Percentiles rank a stretch among this genome's conserved stretches.
phyloP scores from a whole-genome alignment of 2,888 invertebrate species.

The Malacosoma neustria region DNA sequence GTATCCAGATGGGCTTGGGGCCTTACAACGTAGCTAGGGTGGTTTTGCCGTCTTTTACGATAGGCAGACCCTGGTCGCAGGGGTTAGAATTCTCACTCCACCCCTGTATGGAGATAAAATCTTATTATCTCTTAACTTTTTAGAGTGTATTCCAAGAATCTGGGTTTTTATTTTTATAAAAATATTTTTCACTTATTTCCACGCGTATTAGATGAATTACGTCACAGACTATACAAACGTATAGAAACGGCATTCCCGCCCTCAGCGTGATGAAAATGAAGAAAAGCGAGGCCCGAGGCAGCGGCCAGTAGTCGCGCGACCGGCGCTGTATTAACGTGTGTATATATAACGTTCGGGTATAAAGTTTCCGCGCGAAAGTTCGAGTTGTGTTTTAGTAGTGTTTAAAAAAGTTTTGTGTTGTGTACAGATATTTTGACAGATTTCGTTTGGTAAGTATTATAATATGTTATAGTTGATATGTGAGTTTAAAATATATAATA shows the following conservation, averaged over 20 bases:
- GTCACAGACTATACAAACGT: constrained; percentile 23
- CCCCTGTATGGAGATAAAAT: too few relatives aligned
- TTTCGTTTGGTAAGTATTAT: constrained; percentile 14
- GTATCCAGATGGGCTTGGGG: too few relatives aligned
- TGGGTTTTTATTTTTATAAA: too few relatives aligned
- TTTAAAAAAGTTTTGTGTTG: constrained; percentile 22
- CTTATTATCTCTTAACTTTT: too few relatives aligned
- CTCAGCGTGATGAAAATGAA: constrained; percentile 44
- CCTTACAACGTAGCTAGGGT: too few relatives aligned
- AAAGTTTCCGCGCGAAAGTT: constrained; percentile 54
- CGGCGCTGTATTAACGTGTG: constrained; percentile 33
- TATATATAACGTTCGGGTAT: constrained; percentile 12
- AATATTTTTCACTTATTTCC: too few relatives aligned
- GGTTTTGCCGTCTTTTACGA: too few relatives aligned
- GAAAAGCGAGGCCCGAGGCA: constrained; percentile 25
- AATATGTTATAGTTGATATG: constrained; percentile 9
- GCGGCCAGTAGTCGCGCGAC: constrained; percentile 40
- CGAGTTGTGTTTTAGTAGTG: constrained; percentile 28
- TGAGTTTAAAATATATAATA: constrained; percentile 16
- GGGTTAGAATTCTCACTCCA: too few relatives aligned
- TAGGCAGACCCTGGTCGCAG: too few relatives aligned
- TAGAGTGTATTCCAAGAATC: too few relatives aligned
- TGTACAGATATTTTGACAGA: constrained; percentile 14
- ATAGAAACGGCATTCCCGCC: constrained; percentile 38
- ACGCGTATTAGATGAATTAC: too few relatives aligned